A percentile compares a stretch with the other conserved stretches of the same genome.
Conservation (phyloP, 92 coral and sea anemone species). For the Pocillopora grandis region DNA sequence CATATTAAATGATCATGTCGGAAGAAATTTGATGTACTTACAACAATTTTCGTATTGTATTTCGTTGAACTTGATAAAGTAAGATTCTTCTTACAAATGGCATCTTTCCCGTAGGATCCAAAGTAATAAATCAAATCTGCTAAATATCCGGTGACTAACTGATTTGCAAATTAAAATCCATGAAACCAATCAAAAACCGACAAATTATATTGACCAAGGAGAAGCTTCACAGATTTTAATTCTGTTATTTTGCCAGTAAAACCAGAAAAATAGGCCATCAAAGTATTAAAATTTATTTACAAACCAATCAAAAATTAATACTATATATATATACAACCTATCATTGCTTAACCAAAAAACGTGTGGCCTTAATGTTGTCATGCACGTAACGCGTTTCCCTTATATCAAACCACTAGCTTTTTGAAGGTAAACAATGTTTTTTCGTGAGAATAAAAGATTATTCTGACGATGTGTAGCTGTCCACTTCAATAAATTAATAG, state of each 20-base stretch:
- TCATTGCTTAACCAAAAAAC: no score
- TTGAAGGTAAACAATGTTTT: no score
- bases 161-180: not conserved
- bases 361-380: no score
- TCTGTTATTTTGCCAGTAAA: not conserved
- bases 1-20: not conserved
- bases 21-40: not conserved
- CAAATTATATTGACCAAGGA: not conserved
- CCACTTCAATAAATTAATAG: no score
- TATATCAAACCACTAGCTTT: no score
- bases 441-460: no score
- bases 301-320: no score
- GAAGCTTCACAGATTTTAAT: not conserved
- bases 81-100: not conserved
- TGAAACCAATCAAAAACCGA: constrained; percentile 17
- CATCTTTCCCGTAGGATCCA: not conserved
- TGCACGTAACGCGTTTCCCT: no score
- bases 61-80: not conserved
- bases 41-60: not conserved
- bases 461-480: no score
- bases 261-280: no score
- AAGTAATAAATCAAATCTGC: not conserved
- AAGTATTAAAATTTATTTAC: no score
- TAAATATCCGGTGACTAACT: constrained; percentile 8
- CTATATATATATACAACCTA: no score